Evolutionary conservation across 2,888 invertebrate genomes (phyloP).

Genomic region (Antheraea yamamai): DNA sequence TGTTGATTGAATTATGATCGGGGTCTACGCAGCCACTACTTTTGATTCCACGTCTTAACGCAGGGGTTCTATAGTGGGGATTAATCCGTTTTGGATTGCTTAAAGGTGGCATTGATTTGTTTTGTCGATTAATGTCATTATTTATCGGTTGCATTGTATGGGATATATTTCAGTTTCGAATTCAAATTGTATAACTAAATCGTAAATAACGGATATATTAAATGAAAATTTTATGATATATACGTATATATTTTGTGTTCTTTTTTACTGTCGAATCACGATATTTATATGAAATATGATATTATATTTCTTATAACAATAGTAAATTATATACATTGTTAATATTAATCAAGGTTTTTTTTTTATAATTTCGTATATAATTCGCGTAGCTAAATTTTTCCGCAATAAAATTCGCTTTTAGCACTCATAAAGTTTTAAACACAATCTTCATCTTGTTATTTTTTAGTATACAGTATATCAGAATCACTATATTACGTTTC

Average conservation of each 20-base stretch:
- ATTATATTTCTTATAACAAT: neutral
- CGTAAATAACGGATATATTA: slow-evolving; percentile 35
- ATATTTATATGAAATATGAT: neutral
- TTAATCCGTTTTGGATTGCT: slow-evolving; percentile 55
- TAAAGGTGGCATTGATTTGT: slow-evolving; percentile 54
- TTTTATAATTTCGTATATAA: neutral
- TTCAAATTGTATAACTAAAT: slow-evolving; percentile 25
- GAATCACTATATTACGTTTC: neutral
- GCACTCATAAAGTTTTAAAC: slow-evolving; percentile 6
- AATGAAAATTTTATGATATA: slow-evolving; percentile 33
- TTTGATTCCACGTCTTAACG: slow-evolving; percentile 69
- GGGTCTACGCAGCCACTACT: slow-evolving; percentile 56
- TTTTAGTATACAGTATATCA: neutral
- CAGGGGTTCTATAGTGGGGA: slow-evolving; percentile 56
- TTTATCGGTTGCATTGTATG: slow-evolving; percentile 43
- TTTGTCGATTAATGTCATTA: slow-evolving; percentile 34
- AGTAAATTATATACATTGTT: slow-evolving; percentile 3
- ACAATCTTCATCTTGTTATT: slow-evolving; percentile 7
- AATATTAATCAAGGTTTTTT: neutral
- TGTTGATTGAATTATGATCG: slow-evolving; percentile 72
- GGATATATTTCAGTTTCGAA: slow-evolving; percentile 18
- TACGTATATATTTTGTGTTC: slow-evolving; percentile 9
- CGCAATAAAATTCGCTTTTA: slow-evolving; percentile 9
- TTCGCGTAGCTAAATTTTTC: neutral
- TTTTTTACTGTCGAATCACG: neutral